Conservation (phyloP, 2,797 vertebrate species). For the Acanthurus lineatus region DNA sequence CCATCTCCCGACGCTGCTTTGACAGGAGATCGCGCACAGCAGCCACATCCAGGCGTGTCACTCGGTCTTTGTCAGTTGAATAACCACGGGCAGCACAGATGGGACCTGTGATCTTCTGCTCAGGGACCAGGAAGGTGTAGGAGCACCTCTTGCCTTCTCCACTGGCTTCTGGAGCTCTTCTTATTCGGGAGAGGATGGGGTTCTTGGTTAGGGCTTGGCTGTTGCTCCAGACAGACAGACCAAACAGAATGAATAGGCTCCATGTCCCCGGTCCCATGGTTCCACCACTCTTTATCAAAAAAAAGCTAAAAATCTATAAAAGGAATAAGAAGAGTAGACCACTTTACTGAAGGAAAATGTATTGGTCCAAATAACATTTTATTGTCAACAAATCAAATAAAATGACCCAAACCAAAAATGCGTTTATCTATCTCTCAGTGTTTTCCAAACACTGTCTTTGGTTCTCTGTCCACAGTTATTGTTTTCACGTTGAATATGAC, state of each 20-base stretch:
- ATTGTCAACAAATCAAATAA: background rate
- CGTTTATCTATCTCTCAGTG: background rate
- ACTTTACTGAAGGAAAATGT: slow-evolving; percentile 13
- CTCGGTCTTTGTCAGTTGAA: slow-evolving; percentile 88
- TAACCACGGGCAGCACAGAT: slow-evolving; percentile 93
- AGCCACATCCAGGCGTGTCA: slow-evolving; percentile 93
- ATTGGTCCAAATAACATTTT: slow-evolving; percentile 6
- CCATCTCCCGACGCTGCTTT: slow-evolving; percentile 94
- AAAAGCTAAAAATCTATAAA: slow-evolving; percentile 60
- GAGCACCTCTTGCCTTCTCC: slow-evolving; percentile 89
- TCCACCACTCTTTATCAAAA: slow-evolving; percentile 45
- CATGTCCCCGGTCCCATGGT: slow-evolving; percentile 88
- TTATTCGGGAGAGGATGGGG: slow-evolving; percentile 80
- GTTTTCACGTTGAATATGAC: slow-evolving; percentile 1
- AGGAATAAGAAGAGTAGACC: slow-evolving; percentile 8
- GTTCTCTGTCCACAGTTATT: background rate
- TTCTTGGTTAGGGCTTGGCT: slow-evolving; percentile 77
- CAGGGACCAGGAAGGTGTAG: slow-evolving; percentile 96
- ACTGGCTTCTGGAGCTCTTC: slow-evolving; percentile 78
- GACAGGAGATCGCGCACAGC: slow-evolving; percentile 92
- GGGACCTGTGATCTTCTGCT: slow-evolving; percentile 97
- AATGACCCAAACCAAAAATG: slow-evolving; percentile 6
- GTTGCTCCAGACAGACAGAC: slow-evolving; percentile 80
- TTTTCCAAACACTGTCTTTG: background rate
- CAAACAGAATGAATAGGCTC: slow-evolving; percentile 85